These are phyloP conservation scores for Tylochromis polylepis DNA, from an alignment of 2,113 vertebrate species.

Conservation along the genomic window DNA sequence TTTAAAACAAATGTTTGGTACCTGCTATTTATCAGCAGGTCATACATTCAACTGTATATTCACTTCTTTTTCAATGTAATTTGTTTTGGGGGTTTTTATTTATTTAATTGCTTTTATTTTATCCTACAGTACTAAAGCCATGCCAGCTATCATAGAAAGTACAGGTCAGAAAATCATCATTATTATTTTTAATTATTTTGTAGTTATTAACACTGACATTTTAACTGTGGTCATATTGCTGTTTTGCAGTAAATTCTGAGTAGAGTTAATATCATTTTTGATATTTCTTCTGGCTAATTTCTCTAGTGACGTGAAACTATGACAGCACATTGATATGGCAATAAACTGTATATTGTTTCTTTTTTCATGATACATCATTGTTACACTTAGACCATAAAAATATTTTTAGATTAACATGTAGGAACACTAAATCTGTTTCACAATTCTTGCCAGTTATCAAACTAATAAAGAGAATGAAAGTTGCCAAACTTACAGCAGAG, in stretches of 20 bases:
- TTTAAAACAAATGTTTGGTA: background rate
- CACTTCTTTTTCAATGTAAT: too few species aligned
- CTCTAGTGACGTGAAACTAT: background rate
- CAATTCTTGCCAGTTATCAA: background rate
- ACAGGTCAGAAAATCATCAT: background rate
- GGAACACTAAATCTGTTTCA: background rate
- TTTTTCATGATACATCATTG: background rate
- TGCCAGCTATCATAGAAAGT: too few species aligned
- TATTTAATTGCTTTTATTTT: too few species aligned
- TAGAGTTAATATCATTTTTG: background rate
- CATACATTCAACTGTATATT: background rate
- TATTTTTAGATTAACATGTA: background rate
- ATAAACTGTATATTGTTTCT: fast-evolving
- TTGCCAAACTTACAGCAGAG: background rate
- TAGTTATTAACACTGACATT: too few species aligned
- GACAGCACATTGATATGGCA: background rate
- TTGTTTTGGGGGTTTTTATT: too few species aligned
- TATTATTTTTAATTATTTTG: background rate
- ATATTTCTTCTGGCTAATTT: background rate
- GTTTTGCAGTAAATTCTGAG: background rate
- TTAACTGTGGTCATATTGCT: background rate
- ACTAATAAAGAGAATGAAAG: background rate
- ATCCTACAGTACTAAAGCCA: too few species aligned
- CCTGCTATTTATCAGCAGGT: background rate
- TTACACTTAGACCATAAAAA: background rate